phyloP scores from a whole-genome alignment of 1,140 invertebrate genomes.

The Colletes gigas region DNA sequence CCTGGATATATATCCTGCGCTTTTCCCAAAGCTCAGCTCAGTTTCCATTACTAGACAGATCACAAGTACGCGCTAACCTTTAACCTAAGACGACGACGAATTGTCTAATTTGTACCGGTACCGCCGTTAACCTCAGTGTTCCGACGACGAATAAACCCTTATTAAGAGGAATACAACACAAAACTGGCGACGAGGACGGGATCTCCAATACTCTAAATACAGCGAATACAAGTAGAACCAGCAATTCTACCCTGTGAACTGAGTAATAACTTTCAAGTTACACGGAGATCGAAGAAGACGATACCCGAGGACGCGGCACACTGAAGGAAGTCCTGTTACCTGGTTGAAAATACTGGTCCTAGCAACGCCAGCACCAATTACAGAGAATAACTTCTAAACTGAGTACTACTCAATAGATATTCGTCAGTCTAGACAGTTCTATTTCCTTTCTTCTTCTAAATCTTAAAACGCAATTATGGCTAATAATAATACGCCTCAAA shows the following conservation, averaged over 20 bases:
- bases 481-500: not conserved
- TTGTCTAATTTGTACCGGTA: no score
- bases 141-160: no score
- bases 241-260: not conserved
- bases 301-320: not conserved
- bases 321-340: not conserved
- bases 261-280: not conserved
- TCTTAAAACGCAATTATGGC: not conserved
- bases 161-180: not conserved
- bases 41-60: no score
- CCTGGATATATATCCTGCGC: no score
- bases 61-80: no score
- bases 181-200: not conserved
- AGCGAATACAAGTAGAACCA: not conserved
- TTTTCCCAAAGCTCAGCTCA: no score
- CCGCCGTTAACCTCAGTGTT: no score
- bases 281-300: not conserved
- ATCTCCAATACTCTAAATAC: not conserved
- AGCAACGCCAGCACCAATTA: slow-evolving; percentile 1
- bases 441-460: not conserved
- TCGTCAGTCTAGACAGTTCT: not conserved
- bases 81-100: no score
- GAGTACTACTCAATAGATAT: slow-evolving; percentile 2
- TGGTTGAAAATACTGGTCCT: not conserved
- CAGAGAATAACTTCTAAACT: not conserved